A percentile compares a stretch with the other conserved stretches of the same genome.
phyloP scores from a whole-genome alignment of 2,113 vertebrate species.

The Scomber scombrus region DNA sequence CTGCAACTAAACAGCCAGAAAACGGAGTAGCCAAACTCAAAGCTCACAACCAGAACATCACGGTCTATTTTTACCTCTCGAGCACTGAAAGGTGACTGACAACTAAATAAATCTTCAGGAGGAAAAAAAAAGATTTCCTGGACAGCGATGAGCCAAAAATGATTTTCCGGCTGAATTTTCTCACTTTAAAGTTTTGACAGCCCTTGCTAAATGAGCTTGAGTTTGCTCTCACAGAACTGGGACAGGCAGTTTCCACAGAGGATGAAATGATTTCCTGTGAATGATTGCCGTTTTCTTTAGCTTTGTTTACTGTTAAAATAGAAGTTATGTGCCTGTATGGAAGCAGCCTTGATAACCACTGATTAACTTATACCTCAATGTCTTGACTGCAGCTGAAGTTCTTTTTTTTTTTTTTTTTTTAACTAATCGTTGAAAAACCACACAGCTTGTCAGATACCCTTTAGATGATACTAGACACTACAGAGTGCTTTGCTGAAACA shows the following conservation, averaged over 20 bases:
- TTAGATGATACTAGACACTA: conserved; percentile 24
- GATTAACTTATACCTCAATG: conserved; percentile 57
- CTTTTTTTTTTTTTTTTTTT: conserved; percentile 11
- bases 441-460: conserved; percentile 49
- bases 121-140: conserved; percentile 50
- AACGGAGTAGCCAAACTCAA: conserved; percentile 66
- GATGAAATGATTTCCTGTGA: conserved; percentile 47
- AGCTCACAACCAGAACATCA: conserved; percentile 36
- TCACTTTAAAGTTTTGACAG: conserved; percentile 66
- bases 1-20: conserved; percentile 44
- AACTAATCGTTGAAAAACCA: conserved; percentile 23
- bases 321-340: conserved; percentile 28
- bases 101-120: conserved; percentile 58
- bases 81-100: conserved; percentile 55
- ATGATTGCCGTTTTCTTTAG: conserved; percentile 27
- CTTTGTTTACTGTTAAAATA: conserved; percentile 46
- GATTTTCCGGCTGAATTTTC: conserved; percentile 69
- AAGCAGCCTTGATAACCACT: conserved; percentile 42
- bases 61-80: conserved; percentile 48
- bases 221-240: conserved; percentile 69
- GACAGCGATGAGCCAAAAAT: conserved; percentile 38
- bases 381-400: conserved; percentile 44
- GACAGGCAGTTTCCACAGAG: conserved; percentile 61
- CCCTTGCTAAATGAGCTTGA: conserved; percentile 68
- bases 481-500: conserved; percentile 56